Conservation (phyloP, 1,140 invertebrate species). For the Drosophila santomea region DNA sequence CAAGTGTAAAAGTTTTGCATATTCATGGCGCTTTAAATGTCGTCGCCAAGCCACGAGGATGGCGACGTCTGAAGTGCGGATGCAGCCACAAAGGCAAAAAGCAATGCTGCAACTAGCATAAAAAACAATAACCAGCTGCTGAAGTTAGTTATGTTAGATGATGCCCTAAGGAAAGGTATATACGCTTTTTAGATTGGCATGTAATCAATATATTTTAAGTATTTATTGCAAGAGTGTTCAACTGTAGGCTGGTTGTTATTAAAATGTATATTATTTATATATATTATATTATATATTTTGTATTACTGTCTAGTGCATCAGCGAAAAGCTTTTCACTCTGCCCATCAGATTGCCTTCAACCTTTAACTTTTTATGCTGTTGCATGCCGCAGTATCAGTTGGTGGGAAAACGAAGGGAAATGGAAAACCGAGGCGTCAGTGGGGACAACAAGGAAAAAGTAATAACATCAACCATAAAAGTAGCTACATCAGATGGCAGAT, state of each 20-base stretch:
- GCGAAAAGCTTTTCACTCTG: too few relatives aligned
- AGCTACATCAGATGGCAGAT: slow-evolving; percentile 81
- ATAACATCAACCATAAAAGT: slow-evolving; percentile 83
- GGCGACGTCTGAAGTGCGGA: slow-evolving; percentile 67
- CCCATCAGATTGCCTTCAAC: slow-evolving; percentile 25
- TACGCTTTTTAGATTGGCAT: not conserved
- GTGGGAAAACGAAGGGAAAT: slow-evolving; percentile 18
- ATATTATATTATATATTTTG: too few relatives aligned
- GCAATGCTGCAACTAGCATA: slow-evolving; percentile 38
- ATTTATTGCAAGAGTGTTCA: not conserved
- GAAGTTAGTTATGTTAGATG: slow-evolving; percentile 43
- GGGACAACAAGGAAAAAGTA: slow-evolving; percentile 63
- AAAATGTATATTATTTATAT: too few relatives aligned
- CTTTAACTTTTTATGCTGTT: slow-evolving; percentile 59
- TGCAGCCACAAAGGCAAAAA: slow-evolving; percentile 73
- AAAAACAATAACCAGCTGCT: slow-evolving; percentile 33
- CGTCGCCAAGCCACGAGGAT: slow-evolving; percentile 61
- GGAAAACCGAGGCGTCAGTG: slow-evolving; percentile 18
- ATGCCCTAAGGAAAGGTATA: slow-evolving; percentile 25
- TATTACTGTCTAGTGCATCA: not conserved
- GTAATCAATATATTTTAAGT: not conserved
- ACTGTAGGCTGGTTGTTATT: too few relatives aligned
- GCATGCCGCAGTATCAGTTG: slow-evolving; percentile 56
- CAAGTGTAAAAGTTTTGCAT: slow-evolving; percentile 81
- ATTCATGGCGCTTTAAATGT: slow-evolving; percentile 83